These are phyloP conservation scores for Rhabditophanes sp. DNA, from an alignment of 2,888 invertebrate species.

Conservation along the genomic window DNA sequence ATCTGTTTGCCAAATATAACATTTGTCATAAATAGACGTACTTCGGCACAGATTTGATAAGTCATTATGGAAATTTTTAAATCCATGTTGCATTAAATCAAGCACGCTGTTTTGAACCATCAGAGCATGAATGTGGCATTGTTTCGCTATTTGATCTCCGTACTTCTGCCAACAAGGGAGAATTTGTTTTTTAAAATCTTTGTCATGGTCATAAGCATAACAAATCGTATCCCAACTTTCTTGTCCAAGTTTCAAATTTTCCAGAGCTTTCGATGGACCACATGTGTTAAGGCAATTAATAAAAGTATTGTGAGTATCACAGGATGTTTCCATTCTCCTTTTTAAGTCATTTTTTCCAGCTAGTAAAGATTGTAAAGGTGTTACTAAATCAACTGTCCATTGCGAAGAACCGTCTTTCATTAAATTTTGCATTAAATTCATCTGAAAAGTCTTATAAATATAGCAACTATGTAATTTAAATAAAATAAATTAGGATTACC, in stretches of 20 bases:
- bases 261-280: slow-evolving; percentile 17
- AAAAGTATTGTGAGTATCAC: slow-evolving; percentile 17
- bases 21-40: slow-evolving; percentile 26
- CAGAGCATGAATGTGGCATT: slow-evolving; percentile 14
- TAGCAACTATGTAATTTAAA: too few relatives aligned
- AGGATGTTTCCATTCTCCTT: slow-evolving; percentile 7
- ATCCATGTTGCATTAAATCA: slow-evolving; percentile 21
- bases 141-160: slow-evolving; percentile 9
- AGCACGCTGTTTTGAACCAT: slow-evolving; percentile 19
- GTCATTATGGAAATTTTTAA: slow-evolving; percentile 16
- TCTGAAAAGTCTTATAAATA: too few relatives aligned
- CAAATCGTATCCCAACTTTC: slow-evolving; percentile 25
- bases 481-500: too few relatives aligned
- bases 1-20: slow-evolving; percentile 28
- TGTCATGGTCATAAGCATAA: slow-evolving; percentile 20
- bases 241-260: slow-evolving; percentile 22
- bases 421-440: slow-evolving; percentile 28
- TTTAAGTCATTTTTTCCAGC: slow-evolving; percentile 2
- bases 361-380: slow-evolving; percentile 26
- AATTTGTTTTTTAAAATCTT: slow-evolving; percentile 9
- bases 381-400: slow-evolving; percentile 27
- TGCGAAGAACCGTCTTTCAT: slow-evolving; percentile 18
- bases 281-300: slow-evolving; percentile 19
- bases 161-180: slow-evolving; percentile 12
- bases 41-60: slow-evolving; percentile 23